Evolutionary conservation across 2,797 vertebrate species (phyloP), one percentile per base, ranked within the genome.

Genomic region (Chiloscyllium punctatum): DNA sequence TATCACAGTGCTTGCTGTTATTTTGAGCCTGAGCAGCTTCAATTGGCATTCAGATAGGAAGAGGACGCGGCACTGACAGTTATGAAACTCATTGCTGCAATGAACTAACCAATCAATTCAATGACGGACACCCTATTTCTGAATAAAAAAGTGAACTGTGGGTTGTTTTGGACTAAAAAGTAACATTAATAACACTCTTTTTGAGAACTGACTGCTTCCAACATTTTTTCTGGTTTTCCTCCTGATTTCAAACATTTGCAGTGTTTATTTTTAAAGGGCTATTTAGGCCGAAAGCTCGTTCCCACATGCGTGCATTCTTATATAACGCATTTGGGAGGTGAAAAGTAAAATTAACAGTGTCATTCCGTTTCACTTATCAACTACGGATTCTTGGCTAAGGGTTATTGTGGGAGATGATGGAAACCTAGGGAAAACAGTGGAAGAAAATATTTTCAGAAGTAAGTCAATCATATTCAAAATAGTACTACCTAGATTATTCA

Each of bases 241-340:
- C n/a, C 88, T 66, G 88, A 91, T 91, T 91, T 91, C 57, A n/a
- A 68, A 37, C 57, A 66, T 91, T n/a, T 68, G 57, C 33, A 91
- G 88, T 21, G 37, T 91, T 91, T 91, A 62, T 91, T 66, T 62
- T 68, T 21, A 33, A 66, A 91, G 57, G 62, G 57, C 21, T 68
- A 7, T 66, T 91, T 91, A 33, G 53, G 11, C 6, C 30, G 21
- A 37, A 62, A 23, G 82, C 42, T 48, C 48, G 33, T 37, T 68
- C 33, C 62, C 88, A 68, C 88, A n/a, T 62, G 18, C 30, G 9
- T 23, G 66, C 30, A n/a, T 62, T 21, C 88, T 18, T 21, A 66
- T 91, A n/a, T 91, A 66, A 68, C 18, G 33, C n/a, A 91, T 37
- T 91, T 4, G 33, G 33, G 33, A 68, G 37, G 21, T 66, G 66